Evolutionary conservation across 2,797 vertebrate genomes (phyloP), one percentile per base, ranked within the genome.

Genomic region (Oreochromis grahami): DNA sequence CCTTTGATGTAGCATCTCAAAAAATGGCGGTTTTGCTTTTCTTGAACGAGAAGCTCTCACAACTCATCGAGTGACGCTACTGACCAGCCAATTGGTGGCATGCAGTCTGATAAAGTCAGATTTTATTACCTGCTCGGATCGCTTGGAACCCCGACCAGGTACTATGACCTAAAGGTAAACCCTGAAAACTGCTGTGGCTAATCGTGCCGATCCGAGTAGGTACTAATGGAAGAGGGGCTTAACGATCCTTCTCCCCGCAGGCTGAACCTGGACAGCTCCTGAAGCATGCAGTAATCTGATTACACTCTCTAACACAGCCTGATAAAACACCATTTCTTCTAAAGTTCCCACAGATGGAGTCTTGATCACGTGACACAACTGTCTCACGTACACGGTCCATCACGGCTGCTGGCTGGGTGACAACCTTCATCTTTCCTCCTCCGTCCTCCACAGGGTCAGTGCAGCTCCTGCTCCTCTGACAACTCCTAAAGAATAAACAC

Each of bases 381-480:
- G 19, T 51, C 24, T 21, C 3, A 60, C 82, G 3, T 72, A 90
- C 89, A 84, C 24, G 51, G 78, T 96, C 94, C 85, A 93, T 56
- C 9, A 87, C 13, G 8, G 92, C 53, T 7, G 84, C 51, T 3
- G 86, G 85, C 55, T 91, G 95, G 7, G 84, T 26, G 7, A 87
- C 36, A 3, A 80, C 78, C 86, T 92, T 95, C 51, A 76, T 80
- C 96, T 98, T 99, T 53, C 95, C 91, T 91, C 95, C 93, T 92
- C 95, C 91, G n/a, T 96, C 95, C 79, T 98, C 97, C 84, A 97
- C 87, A 5, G 97, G 95, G 77, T 98, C 98, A 0, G 94, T 98
- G 94, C 98, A 99, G 93, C 98, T 99, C 84, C 95, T 97, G 88
- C 98, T 99, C 90, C 98, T 96, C 90, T 97, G 97, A 87, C 96